A percentile compares a stretch with the other conserved stretches of the same genome.
phyloP scores from a whole-genome alignment of 1,140 invertebrate genomes.

The Dendrolimus kikuchii region DNA sequence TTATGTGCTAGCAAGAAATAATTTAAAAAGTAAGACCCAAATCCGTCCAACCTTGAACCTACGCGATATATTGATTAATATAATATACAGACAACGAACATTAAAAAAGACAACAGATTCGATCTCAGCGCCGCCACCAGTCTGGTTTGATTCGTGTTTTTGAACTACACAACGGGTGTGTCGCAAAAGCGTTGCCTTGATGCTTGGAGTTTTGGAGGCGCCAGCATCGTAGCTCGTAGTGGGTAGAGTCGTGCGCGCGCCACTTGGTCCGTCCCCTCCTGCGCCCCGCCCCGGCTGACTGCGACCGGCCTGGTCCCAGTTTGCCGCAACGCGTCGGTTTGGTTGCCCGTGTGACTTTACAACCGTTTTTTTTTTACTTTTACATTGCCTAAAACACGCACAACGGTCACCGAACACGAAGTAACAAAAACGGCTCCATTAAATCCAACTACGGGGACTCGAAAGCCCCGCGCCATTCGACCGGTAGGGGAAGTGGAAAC shows the following conservation, averaged over 20 bases:
- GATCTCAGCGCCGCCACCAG: constrained; percentile 14
- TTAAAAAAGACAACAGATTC: too few species aligned
- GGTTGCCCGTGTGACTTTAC: constrained; percentile 47
- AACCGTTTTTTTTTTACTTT: constrained; percentile 25
- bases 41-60: constrained; percentile 48
- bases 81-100: too few species aligned
- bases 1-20: neutral
- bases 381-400: constrained; percentile 45
- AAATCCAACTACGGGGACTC: constrained; percentile 41
- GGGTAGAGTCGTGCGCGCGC: constrained; percentile 64
- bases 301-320: constrained; percentile 51
- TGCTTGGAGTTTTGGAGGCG: constrained; percentile 58
- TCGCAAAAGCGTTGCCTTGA: constrained; percentile 63
- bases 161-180: constrained; percentile 44
- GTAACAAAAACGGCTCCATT: constrained; percentile 48
- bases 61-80: constrained; percentile 34
- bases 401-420: constrained; percentile 33
- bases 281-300: constrained; percentile 17
- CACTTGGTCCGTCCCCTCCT: constrained; percentile 48
- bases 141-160: constrained; percentile 44
- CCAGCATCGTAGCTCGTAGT: constrained; percentile 57
- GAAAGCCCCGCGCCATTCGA: constrained; percentile 39
- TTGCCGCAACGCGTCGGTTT: constrained; percentile 61
- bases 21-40: constrained; percentile 1
- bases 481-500: constrained; percentile 42